Evolutionary conservation across 2,797 vertebrate species (phyloP).

Genomic region (Brachymystax lenok): DNA sequence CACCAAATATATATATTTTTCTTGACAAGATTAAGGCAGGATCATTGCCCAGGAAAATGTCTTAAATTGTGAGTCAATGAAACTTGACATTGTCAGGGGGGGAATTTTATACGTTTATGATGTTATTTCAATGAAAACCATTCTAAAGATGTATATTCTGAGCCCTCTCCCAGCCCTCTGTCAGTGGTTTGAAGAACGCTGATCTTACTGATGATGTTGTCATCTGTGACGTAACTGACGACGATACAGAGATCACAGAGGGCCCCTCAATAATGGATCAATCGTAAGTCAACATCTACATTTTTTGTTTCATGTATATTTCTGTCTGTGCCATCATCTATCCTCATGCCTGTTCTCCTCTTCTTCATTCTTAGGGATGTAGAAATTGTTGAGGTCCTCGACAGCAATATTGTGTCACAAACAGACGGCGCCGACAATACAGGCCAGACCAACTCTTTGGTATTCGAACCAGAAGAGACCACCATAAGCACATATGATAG

Average conservation of each 20-base stretch:
- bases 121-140: background rate
- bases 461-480: constrained; percentile 9
- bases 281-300: background rate
- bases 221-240: constrained; percentile 89
- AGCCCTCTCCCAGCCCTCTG: constrained; percentile 73
- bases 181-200: constrained; percentile 80
- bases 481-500: constrained; percentile 22
- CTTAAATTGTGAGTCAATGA: too few relatives aligned
- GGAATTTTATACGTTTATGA: background rate
- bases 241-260: constrained; percentile 70
- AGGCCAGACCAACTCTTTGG: background rate
- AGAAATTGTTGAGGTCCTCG: constrained; percentile 67
- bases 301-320: too few relatives aligned
- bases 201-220: constrained; percentile 89
- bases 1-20: background rate
- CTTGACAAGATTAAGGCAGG: too few relatives aligned
- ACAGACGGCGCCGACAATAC: constrained; percentile 29
- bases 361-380: constrained; percentile 59
- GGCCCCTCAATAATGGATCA: constrained; percentile 34
- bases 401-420: constrained; percentile 18
- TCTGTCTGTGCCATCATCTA: background rate
- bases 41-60: too few relatives aligned
- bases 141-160: background rate
- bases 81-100: too few relatives aligned
- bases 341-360: background rate